Conservation (phyloP, 64 coral and sea anemone species). For the Montipora capricornis region DNA sequence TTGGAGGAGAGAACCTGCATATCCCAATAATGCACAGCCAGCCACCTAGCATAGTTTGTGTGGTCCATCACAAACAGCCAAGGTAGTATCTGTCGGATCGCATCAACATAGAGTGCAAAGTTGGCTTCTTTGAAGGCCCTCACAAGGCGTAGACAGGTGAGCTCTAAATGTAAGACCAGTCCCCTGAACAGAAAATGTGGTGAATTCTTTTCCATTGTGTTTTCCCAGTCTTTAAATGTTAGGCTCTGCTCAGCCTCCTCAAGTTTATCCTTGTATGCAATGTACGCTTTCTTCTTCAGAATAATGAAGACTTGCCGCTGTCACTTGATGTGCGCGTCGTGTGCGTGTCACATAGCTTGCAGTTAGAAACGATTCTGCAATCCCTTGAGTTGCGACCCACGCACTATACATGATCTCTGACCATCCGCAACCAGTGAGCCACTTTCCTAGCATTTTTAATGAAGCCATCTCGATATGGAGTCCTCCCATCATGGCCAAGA, state of each 20-base stretch:
- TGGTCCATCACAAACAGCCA: too few relatives aligned
- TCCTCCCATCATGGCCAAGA: constrained; percentile 51
- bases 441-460: constrained; percentile 57
- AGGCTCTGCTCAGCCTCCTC: constrained; percentile 35
- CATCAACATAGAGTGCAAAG: too few relatives aligned
- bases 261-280: constrained; percentile 44
- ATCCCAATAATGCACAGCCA: too few relatives aligned
- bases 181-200: not conserved
- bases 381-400: constrained; percentile 41
- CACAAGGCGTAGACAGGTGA: too few relatives aligned
- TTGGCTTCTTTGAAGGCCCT: too few relatives aligned
- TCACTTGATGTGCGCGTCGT: constrained; percentile 46
- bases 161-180: too few relatives aligned
- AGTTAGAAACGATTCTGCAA: not conserved
- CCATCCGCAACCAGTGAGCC: constrained; percentile 38
- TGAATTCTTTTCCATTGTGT: constrained; percentile 53
- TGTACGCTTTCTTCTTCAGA: constrained; percentile 62
- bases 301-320: constrained; percentile 10
- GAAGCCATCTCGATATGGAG: constrained; percentile 48
- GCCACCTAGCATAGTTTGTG: too few relatives aligned
- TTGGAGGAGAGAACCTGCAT: too few relatives aligned
- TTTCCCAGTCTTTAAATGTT: constrained; percentile 61
- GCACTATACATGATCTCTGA: constrained; percentile 28
- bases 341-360: constrained; percentile 43
- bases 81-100: too few relatives aligned